Base-by-base conservation (phyloP, 1,140 invertebrate species). In the Sminthurides bifidus region DNA sequence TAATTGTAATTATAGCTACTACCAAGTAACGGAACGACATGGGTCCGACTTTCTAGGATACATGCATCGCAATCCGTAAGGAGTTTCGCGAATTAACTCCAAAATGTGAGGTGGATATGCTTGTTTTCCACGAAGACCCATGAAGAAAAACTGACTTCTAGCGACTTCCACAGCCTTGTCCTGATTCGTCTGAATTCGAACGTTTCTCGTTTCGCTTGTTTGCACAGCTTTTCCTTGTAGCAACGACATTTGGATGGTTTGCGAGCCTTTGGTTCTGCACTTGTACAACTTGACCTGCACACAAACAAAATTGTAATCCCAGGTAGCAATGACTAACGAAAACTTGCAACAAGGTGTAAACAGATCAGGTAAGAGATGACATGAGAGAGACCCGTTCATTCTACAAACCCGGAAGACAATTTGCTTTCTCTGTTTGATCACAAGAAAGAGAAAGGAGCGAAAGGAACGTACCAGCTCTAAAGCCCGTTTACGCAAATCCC, bases 401-500 rank as follows among this genome's bases (percentile, higher is more conserved):
- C n/a, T n/a, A n/a, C n/a, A n/a, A n/a, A n/a, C n/a, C n/a, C n/a
- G n/a, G n/a, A n/a, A n/a, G n/a, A n/a, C n/a, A n/a, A n/a, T n/a
- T n/a, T n/a, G n/a, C n/a, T n/a, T n/a, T n/a, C n/a, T n/a, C n/a
- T n/a, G n/a, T n/a, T n/a, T n/a, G n/a, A n/a, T n/a, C n/a, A n/a
- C n/a, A n/a, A n/a, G n/a, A n/a, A n/a, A n/a, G n/a, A n/a, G n/a
- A n/a, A n/a, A n/a, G n/a, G n/a, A n/a, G n/a, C n/a, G n/a, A n/a
- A n/a, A n/a, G n/a, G n/a, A n/a, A 63, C 45, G 66, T 70, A 84
- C 83, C 75, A 84, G 73, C 69, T 79, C 77, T 3, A 84, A 75
- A 15, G 81, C 83, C 68, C 75, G 74, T 61, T 78, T 68, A 56
- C 82, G 79, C 52, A 82, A 73, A 59, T 86, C 79, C 85, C 85